Base-by-base conservation (phyloP, 2,797 vertebrate species). In the Saxicola maurus region DNA sequence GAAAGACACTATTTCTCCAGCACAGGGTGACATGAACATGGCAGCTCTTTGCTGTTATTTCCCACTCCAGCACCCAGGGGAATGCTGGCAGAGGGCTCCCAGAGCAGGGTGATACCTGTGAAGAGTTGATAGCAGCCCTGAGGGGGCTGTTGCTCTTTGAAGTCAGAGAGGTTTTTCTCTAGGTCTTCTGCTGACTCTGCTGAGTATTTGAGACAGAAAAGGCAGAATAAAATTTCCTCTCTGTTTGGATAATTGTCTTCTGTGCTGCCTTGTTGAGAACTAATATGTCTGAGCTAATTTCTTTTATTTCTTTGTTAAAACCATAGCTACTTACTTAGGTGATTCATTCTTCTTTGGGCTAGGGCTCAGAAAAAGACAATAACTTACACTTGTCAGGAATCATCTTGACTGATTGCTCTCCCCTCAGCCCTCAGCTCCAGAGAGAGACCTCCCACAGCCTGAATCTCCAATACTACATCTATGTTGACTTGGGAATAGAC, bases 251-350 rank as follows among this genome's bases (percentile, higher is more conserved):
- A 78, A 82, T 60, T 61, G 37, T 35, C 60, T 78, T 75, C 79
- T 77, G 4, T 23, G 40, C 25, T 73, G 46, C 17, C 49, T 51
- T 56, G 20, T 17, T 51, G 42, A 76, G 42, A 69, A 92, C 8
- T 20, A 62, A 25, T 35, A n/a, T 35, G 28, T 60, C 46, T 61
- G 25, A 79, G 53, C 3, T 48, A 8, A 57, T 61, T 64, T 53
- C 14, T 61, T 74, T 43, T 6, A 56, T 52, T 86, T 88, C 52
- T 82, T 38, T 71, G 23, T 53, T 49, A 88, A 92, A 91, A 74
- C 0, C 3, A 6, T 60, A n/a, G 28, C 46, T 30, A 65, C 49
- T 90, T 92, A 67, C 56, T 45, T 38, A 80, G 49, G 35, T 53
- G n/a, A 79, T 43, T 69, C n/a, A 69, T 71, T 92, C 49, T 75